phyloP scores from a whole-genome alignment of 2,797 vertebrate genomes.

The Macroramphosus scolopax region DNA sequence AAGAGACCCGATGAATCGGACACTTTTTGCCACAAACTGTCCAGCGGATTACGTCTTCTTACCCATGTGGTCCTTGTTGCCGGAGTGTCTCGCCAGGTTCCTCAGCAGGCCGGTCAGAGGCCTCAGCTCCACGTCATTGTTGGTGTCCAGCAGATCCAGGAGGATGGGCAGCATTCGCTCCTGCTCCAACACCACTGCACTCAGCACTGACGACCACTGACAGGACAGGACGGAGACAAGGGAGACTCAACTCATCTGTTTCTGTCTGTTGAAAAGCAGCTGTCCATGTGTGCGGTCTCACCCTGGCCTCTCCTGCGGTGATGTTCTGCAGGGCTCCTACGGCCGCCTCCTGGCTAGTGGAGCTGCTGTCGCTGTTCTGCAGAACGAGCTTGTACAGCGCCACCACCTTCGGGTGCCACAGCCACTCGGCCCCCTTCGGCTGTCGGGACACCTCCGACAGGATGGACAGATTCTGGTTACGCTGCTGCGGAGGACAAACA shows the following conservation, averaged over 20 bases:
- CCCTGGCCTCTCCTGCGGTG: constrained; percentile 89
- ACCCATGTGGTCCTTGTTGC: constrained; percentile 92
- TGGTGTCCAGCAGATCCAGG: constrained; percentile 84
- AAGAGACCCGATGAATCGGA: too few relatives aligned
- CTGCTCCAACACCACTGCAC: constrained; percentile 87
- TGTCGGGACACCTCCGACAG: constrained; percentile 87
- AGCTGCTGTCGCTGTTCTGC: constrained; percentile 82
- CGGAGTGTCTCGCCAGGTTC: constrained; percentile 86
- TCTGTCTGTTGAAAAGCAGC: background rate
- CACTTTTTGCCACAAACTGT: too few relatives aligned
- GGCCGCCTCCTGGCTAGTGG: constrained; percentile 84
- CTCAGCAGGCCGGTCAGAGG: constrained; percentile 90
- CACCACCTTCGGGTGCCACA: constrained; percentile 93
- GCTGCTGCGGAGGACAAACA: constrained; percentile 56
- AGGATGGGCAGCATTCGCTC: constrained; percentile 90
- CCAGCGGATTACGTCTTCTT: constrained; percentile 51
- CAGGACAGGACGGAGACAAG: background rate
- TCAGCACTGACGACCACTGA: constrained; percentile 90
- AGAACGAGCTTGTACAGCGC: constrained; percentile 86
- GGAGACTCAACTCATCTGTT: background rate
- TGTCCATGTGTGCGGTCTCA: constrained; percentile 46
- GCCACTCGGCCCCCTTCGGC: constrained; percentile 91
- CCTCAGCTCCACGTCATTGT: constrained; percentile 84
- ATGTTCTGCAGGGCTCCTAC: constrained; percentile 93
- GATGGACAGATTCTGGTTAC: constrained; percentile 79